Conservation (phyloP, 2,113 vertebrate genomes). For the Corythoichthys haematopterus region DNA sequence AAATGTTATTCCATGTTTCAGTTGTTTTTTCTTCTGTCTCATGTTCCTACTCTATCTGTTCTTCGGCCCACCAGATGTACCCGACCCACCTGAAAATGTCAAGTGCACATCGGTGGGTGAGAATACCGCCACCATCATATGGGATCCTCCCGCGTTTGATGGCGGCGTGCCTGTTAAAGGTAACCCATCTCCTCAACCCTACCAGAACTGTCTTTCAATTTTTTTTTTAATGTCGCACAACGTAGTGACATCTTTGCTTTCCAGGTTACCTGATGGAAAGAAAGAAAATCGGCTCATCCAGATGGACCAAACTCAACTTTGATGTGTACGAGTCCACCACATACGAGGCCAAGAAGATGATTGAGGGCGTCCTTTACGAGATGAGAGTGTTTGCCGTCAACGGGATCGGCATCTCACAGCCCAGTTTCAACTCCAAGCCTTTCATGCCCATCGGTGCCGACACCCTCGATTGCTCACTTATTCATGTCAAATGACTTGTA, state of each 20-base stretch:
- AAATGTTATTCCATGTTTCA: not conserved
- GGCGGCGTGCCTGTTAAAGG: constrained; percentile 82
- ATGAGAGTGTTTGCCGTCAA: constrained; percentile 89
- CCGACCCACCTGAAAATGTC: constrained; percentile 80
- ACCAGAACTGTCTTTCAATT: constrained; percentile 23
- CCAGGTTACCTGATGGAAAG: constrained; percentile 87
- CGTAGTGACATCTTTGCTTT: not conserved
- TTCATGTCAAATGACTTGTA: constrained; percentile 5
- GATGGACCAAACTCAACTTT: constrained; percentile 92
- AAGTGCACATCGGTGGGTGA: constrained; percentile 81
- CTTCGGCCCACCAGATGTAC: constrained; percentile 76
- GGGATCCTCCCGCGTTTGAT: constrained; percentile 81
- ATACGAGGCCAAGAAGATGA: constrained; percentile 86
- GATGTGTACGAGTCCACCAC: constrained; percentile 75
- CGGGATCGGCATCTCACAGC: constrained; percentile 80
- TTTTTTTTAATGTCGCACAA: constrained; percentile 21
- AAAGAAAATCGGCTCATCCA: constrained; percentile 81
- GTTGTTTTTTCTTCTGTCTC: not conserved
- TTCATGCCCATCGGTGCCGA: constrained; percentile 77
- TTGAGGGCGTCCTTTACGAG: constrained; percentile 85
- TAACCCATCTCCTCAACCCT: constrained; percentile 28
- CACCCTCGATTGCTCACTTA: not conserved
- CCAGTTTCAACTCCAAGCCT: constrained; percentile 76
- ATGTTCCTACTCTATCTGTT: constrained; percentile 11
- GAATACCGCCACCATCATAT: constrained; percentile 76